Percentiles rank a stretch among this genome's conserved stretches.
Evolutionary conservation across 2,888 invertebrate species (phyloP).

Genomic region (Crossocerus cetratus): DNA sequence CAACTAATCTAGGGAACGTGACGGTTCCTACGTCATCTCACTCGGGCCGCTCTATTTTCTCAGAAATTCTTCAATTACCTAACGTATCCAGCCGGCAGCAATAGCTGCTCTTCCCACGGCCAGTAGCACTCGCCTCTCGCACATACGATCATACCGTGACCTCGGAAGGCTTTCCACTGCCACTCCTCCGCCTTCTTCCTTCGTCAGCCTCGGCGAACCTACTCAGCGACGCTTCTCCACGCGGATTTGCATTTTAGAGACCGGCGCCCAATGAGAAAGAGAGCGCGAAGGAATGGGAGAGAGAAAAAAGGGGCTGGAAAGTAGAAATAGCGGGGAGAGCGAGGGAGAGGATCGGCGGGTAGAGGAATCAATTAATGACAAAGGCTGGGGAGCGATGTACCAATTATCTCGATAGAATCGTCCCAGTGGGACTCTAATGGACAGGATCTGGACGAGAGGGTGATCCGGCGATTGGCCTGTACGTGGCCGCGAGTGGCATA

Average conservation of each 20-base stretch:
- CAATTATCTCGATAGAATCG: slow-evolving; percentile 8
- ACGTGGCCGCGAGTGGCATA: slow-evolving; percentile 3
- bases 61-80: slow-evolving; percentile 60
- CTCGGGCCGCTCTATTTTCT: slow-evolving; percentile 41
- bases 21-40: too few species aligned
- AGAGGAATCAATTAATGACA: neutral
- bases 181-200: slow-evolving; percentile 17
- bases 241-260: slow-evolving; percentile 52
- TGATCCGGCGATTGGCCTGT: slow-evolving; percentile 1
- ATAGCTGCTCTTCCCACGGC: slow-evolving; percentile 52
- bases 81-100: slow-evolving; percentile 29
- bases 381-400: neutral
- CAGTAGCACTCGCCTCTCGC: slow-evolving; percentile 19
- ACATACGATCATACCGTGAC: slow-evolving; percentile 10
- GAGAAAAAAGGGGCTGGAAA: neutral
- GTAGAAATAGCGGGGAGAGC: neutral
- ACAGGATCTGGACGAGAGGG: neutral
- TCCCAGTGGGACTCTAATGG: neutral
- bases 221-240: slow-evolving; percentile 45
- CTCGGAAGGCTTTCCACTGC: slow-evolving; percentile 35
- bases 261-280: slow-evolving; percentile 3
- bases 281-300: neutral
- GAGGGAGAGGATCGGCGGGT: neutral
- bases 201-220: slow-evolving; percentile 8
- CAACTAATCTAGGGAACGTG: slow-evolving; percentile 1